Evolutionary conservation across 2,888 invertebrate genomes (phyloP), one percentile per base, ranked within the genome.

Genomic region (Drosophila neonasuta): DNA sequence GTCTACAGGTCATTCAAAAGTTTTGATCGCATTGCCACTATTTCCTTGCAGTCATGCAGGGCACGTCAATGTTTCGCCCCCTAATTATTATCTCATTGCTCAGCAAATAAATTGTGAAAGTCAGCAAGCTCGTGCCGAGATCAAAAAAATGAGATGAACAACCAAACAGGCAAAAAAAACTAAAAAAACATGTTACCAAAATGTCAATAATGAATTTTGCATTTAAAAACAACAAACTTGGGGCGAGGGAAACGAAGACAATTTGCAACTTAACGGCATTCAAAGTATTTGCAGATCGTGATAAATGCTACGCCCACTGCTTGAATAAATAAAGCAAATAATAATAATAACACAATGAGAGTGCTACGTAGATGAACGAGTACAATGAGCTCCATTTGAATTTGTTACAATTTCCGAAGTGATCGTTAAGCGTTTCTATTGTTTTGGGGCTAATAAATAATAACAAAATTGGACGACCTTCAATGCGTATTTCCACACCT

Each of bases 281-380:
- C 64, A 68, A 72, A 75, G 67, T 71, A 77, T 80, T 80, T 80
- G 79, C 62, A 55, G 78, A 68, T 85, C 80, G 83, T 85, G 81
- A 79, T 82, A 74, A 66, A 69, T 55, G 81, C 65, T 82, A 85
- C 81, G 86, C 81, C 86, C 81, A 85, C 86, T 8, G 52, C 48
- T 67, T 66, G 45, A 69, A 61, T 65, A 60, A 79, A 77, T 72
- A 72, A 63, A 63, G 59, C 63, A 72, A 6, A 24, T 24, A 24
- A 24, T 24, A 24, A 75, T 70, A 74, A 65, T 62, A 70, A 60
- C 54, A 66, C 62, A 57, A 64, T 46, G 59, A 56, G 52, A 55
- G n/a, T 13, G 29, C 11, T 13, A 29, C 11, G 6, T 11, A 36
- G 36, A 36, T 11, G 6, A 32, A 8, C 15, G 44, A 42, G 32